Base-by-base conservation (phyloP, 2,888 invertebrate genomes). In the Seira musarum region DNA sequence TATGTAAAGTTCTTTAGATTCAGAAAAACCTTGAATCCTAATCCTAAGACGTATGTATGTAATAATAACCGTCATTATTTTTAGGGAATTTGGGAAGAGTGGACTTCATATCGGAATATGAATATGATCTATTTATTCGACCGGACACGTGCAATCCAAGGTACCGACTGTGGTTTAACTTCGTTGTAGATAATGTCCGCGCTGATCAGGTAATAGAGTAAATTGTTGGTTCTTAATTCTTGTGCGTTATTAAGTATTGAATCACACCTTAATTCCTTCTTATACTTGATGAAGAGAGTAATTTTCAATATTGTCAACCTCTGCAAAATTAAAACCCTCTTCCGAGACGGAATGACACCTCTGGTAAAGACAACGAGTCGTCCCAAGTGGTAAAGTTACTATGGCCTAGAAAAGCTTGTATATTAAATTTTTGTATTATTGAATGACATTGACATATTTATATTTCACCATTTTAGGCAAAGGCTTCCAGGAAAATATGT, bases 231-330 rank as follows among this genome's bases (percentile, higher is more conserved):
- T n/a, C n/a, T n/a, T n/a, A n/a, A n/a, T n/a, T n/a, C n/a, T n/a
- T n/a, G n/a, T n/a, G n/a, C n/a, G n/a, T n/a, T n/a, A n/a, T n/a
- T n/a, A n/a, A n/a, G n/a, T n/a, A n/a, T n/a, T n/a, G n/a, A n/a
- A n/a, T n/a, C n/a, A n/a, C n/a, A n/a, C n/a, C n/a, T n/a, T n/a
- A n/a, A n/a, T n/a, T n/a, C n/a, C n/a, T n/a, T n/a, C n/a, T n/a
- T n/a, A n/a, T n/a, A n/a, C n/a, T n/a, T n/a, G 6, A 40, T 40
- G 13, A 40, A 40, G 95, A 92, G 96, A 85, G 97, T 98, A 1
- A 94, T 99, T 87, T 97, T 99, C 90, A 98, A 98, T 89, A 93
- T 99, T 79, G 97, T 99, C 0, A 99, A 99, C 90, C 93, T 99
- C 84, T 97, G 97, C 86, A 98, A 98, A 89, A 93, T 93, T 83